A percentile compares a stretch with the other conserved stretches of the same genome.
These are phyloP conservation scores for Campylomormyrus numenius DNA, from an alignment of 2,113 vertebrate species.

Conservation along the genomic window DNA sequence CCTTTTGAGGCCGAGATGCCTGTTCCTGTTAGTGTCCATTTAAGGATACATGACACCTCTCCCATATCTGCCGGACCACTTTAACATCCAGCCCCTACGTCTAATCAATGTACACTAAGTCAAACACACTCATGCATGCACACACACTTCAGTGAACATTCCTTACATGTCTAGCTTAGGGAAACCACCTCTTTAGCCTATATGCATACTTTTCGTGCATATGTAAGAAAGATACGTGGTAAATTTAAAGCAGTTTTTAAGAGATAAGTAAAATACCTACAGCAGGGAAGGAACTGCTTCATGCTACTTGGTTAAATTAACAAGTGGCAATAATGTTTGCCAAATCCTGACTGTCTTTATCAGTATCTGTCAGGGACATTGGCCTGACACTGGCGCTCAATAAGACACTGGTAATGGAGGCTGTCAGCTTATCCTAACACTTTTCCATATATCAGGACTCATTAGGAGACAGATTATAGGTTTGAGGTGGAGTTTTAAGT, in stretches of 20 bases:
- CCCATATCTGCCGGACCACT: conserved; percentile 30
- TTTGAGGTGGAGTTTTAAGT: background rate
- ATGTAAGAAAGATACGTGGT: background rate
- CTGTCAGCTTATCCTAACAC: background rate
- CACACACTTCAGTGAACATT: conserved; percentile 9
- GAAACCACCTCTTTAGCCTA: background rate
- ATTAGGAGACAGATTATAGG: background rate
- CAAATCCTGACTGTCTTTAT: background rate
- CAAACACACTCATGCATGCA: conserved; percentile 1
- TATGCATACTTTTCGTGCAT: background rate
- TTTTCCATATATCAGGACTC: conserved; percentile 2
- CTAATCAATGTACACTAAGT: background rate
- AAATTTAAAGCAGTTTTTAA: background rate
- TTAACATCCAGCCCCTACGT: background rate
- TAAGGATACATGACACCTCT: conserved; percentile 35
- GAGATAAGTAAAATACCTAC: background rate
- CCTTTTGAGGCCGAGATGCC: conserved; percentile 44
- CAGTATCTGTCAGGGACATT: background rate
- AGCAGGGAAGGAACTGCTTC: background rate
- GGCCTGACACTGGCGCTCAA: background rate
- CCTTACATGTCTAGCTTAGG: background rate
- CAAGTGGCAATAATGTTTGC: background rate
- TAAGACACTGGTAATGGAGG: background rate
- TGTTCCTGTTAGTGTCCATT: conserved; percentile 46
- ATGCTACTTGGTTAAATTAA: background rate